Percentiles rank a stretch among this genome's conserved stretches.
Conservation (phyloP, 1,140 invertebrate species). For the Nephotettix cincticeps region DNA sequence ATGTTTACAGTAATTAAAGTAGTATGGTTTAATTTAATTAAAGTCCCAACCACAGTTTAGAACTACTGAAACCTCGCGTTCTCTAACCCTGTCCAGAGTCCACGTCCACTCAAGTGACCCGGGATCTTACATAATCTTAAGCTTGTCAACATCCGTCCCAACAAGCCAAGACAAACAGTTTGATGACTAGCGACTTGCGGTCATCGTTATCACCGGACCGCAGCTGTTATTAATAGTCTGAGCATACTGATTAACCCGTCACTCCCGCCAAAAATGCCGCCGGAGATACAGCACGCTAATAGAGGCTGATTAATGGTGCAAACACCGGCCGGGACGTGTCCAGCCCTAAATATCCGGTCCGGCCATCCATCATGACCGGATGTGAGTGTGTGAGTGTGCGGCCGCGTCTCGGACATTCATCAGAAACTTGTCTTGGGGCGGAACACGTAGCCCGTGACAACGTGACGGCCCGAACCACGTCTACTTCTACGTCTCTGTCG, state of each 20-base stretch:
- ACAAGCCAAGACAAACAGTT: neutral
- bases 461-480: too few species aligned
- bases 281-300: slow-evolving; percentile 1
- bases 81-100: too few species aligned
- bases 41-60: too few species aligned
- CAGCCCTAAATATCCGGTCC: neutral
- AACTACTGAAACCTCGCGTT: too few species aligned
- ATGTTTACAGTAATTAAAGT: too few species aligned
- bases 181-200: neutral
- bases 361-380: neutral
- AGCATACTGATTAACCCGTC: slow-evolving; percentile 5
- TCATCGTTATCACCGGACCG: neutral
- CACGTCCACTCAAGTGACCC: too few species aligned
- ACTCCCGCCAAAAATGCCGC: neutral
- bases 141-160: too few species aligned
- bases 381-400: neutral
- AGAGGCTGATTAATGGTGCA: slow-evolving; percentile 1
- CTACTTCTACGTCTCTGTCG: too few species aligned
- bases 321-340: neutral
- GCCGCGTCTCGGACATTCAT: neutral
- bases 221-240: slow-evolving; percentile 1
- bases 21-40: too few species aligned
- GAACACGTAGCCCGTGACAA: neutral
- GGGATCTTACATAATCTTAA: too few species aligned
- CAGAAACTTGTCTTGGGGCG: neutral